These are phyloP conservation scores for Willowsia nigromaculata DNA, from an alignment of 2,888 invertebrate species.

Conservation along the genomic window DNA sequence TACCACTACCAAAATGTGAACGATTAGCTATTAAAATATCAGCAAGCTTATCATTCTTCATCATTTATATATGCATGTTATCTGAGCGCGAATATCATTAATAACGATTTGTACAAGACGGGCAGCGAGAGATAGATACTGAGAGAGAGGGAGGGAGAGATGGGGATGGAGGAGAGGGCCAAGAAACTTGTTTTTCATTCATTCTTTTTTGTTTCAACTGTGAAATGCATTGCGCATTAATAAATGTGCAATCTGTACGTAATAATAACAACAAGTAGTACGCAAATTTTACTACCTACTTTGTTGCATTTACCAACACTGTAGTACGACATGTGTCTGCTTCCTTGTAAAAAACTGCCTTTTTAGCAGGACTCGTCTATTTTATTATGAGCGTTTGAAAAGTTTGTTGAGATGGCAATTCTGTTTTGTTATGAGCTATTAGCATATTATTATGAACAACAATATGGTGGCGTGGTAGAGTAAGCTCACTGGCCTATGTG, in stretches of 20 bases:
- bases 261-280: constrained; percentile 18
- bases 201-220: not conserved
- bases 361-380: not conserved
- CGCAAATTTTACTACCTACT: constrained; percentile 12
- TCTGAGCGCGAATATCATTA: not conserved
- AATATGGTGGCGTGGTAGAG: not conserved
- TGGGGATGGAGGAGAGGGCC: constrained; percentile 36
- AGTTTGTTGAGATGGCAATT: not conserved
- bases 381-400: not conserved
- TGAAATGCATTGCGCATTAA: constrained; percentile 34
- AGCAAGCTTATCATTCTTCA: constrained; percentile 2
- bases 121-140: not conserved
- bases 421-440: not conserved
- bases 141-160: not conserved
- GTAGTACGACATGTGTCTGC: not conserved
- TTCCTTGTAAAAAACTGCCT: constrained; percentile 43
- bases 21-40: not conserved
- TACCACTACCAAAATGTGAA: not conserved
- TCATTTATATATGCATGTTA: constrained; percentile 21
- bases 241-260: constrained; percentile 27
- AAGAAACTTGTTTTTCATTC: constrained; percentile 67
- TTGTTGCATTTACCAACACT: not conserved
- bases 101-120: constrained; percentile 4
- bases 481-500: not conserved
- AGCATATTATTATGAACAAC: constrained; percentile 1